Conservation (phyloP, 2,888 invertebrate genomes). For the Cancer borealis region DNA sequence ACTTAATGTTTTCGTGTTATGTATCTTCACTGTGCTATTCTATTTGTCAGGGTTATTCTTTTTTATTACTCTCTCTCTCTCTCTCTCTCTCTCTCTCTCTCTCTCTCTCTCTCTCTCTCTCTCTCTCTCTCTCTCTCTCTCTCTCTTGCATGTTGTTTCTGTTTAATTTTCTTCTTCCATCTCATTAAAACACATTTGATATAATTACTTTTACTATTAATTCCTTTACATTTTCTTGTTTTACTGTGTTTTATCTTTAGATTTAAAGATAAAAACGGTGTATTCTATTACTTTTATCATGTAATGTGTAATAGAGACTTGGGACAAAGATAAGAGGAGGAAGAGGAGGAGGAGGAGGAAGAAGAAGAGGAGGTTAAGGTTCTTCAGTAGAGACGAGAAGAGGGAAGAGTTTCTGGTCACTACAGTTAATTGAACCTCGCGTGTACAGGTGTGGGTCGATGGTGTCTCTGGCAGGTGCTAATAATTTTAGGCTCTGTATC, state of each 20-base stretch:
- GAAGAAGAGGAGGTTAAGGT: background rate
- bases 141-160: background rate
- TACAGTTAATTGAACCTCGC: background rate
- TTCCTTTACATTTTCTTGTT: background rate
- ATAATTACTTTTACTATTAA: background rate
- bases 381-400: too few relatives aligned
- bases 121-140: slow-evolving; percentile 20
- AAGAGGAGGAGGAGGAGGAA: background rate
- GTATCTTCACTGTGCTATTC: too few relatives aligned
- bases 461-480: background rate
- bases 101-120: background rate
- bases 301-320: background rate
- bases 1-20: too few relatives aligned
- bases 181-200: background rate
- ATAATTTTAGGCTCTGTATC: background rate
- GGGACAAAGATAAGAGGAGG: background rate
- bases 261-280: too few relatives aligned
- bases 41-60: too few relatives aligned
- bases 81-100: too few relatives aligned
- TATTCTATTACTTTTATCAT: background rate
- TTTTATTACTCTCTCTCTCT: too few relatives aligned
- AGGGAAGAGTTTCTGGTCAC: background rate
- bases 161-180: background rate
- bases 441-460: slow-evolving; percentile 3
- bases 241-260: too few relatives aligned